Base-by-base conservation (phyloP, 2,888 invertebrate genomes). In the Pheosia gnoma region DNA sequence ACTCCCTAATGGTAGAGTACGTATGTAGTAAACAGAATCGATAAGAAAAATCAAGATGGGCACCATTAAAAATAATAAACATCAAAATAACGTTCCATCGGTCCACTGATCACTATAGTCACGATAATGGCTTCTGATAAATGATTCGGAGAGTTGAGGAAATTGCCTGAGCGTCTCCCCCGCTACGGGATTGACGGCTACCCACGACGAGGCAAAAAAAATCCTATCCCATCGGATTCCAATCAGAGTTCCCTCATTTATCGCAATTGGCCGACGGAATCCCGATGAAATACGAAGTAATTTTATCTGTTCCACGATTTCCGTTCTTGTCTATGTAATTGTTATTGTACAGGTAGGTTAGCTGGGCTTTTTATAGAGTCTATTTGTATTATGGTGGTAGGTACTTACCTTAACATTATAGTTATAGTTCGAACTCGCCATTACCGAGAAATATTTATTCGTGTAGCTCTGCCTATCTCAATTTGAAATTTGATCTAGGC, bases 171-270 rank as follows among this genome's bases (percentile, higher is more conserved):
- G 75, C 80, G 78, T 81, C 83, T 85, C 77, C 65, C 25, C 71
- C 68, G 66, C 66, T 66, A 62, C 68, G 69, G 61, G 79, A 82
- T 80, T 81, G 84, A 84, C 84, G 83, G 79, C 76, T 77, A 74
- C 72, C 67, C 75, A 71, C 77, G 72, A 72, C 65, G 75, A 72
- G 75, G 81, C 79, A 83, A 87, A 85, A 77, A 51, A 86, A 87
- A 85, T 81, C 79, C 77, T 83, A 84, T 84, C 81, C 83, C 83
- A 81, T 84, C 84, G 84, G 84, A 86, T 86, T 86, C 84, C 88
- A 88, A 88, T 88, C 88, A 88, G 86, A 79, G 25, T 79, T 79
- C 80, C 80, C 82, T 87, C 88, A 86, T 86, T 87, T 88, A 88
- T 86, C 83, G 87, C 86, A 86, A 87, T 86, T 85, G 87, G 80